phyloP scores from a whole-genome alignment of 2,888 invertebrate genomes.

The Lithophane leautieri region DNA sequence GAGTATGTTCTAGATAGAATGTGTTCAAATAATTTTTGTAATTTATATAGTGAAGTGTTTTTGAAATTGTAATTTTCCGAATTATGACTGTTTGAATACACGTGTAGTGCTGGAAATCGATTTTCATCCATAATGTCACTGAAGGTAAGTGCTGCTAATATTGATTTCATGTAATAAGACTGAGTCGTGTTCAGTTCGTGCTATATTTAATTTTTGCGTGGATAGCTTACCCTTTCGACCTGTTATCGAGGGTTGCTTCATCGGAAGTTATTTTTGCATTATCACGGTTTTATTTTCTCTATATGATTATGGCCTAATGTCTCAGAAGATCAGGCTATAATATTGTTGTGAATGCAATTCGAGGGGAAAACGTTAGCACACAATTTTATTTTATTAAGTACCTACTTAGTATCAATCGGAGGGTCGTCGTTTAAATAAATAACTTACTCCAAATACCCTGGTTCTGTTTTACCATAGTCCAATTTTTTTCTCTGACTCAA shows the following conservation, averaged over 20 bases:
- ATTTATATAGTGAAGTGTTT: slow-evolving; percentile 64
- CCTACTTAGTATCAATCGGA: neutral
- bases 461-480: no score
- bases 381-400: neutral
- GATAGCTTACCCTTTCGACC: slow-evolving; percentile 56
- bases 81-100: slow-evolving; percentile 78
- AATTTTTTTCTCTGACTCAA: neutral
- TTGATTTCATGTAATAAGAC: slow-evolving; percentile 48
- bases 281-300: neutral
- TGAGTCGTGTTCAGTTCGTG: slow-evolving; percentile 3
- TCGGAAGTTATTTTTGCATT: slow-evolving; percentile 16
- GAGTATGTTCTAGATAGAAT: slow-evolving; percentile 32
- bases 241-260: slow-evolving; percentile 38
- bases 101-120: slow-evolving; percentile 76
- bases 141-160: slow-evolving; percentile 78
- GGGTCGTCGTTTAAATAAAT: no score
- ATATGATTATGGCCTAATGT: neutral
- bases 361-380: neutral
- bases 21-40: slow-evolving; percentile 40
- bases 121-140: slow-evolving; percentile 80
- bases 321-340: neutral
- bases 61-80: slow-evolving; percentile 69
- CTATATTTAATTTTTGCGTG: slow-evolving; percentile 63
- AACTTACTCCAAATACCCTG: neutral
- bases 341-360: neutral